These are phyloP conservation scores for Athetis lepigone DNA, from an alignment of 2,888 invertebrate genomes.

Conservation along the genomic window DNA sequence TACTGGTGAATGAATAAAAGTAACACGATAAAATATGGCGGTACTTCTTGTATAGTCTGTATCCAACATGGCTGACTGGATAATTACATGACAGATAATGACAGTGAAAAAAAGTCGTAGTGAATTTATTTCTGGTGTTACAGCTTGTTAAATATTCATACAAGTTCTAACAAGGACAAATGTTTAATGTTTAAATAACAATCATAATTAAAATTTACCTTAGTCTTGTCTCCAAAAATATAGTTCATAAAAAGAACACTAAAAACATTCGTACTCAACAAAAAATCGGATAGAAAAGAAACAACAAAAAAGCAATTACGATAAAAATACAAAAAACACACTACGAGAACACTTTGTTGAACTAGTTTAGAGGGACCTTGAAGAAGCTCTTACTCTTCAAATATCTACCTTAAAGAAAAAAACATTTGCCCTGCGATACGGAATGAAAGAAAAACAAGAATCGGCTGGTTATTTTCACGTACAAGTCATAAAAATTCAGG, in stretches of 20 bases:
- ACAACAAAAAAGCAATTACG: slow-evolving; percentile 19
- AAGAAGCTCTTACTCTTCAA: slow-evolving; percentile 19
- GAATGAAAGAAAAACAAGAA: slow-evolving; percentile 42
- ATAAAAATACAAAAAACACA: slow-evolving; percentile 39
- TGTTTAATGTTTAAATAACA: background rate
- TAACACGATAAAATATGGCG: too few relatives aligned
- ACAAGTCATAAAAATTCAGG: slow-evolving; percentile 34
- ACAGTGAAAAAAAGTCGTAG: background rate
- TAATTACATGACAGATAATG: background rate
- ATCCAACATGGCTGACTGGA: too few relatives aligned
- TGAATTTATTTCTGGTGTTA: background rate
- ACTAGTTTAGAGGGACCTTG: slow-evolving; percentile 27
- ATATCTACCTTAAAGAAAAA: slow-evolving; percentile 38
- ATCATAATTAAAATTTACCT: background rate
- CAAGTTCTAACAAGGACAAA: too few relatives aligned
- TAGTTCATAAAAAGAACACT: background rate
- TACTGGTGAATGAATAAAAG: too few relatives aligned
- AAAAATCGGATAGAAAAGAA: background rate
- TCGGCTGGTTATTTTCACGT: slow-evolving; percentile 35
- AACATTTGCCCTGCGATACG: slow-evolving; percentile 17
- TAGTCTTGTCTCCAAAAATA: background rate
- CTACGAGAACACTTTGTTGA: slow-evolving; percentile 12
- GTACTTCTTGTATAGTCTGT: too few relatives aligned
- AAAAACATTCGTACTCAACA: background rate
- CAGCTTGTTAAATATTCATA: background rate